phyloP scores from a whole-genome alignment of 2,797 vertebrate species.

The Notolepis coatsorum region DNA sequence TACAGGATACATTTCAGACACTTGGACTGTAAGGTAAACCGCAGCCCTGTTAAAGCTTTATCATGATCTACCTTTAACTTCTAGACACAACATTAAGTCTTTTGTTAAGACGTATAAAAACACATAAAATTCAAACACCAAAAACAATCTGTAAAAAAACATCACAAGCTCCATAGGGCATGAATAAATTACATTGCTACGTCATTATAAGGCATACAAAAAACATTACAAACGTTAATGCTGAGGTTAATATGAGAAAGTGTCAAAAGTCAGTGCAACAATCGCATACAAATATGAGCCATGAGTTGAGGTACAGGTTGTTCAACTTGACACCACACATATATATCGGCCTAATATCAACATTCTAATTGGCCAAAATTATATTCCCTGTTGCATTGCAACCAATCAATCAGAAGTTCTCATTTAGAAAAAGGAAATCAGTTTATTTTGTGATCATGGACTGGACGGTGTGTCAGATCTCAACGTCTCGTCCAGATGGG shows the following conservation, averaged over 20 bases:
- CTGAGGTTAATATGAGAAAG: slow-evolving; percentile 69
- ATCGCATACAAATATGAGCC: slow-evolving; percentile 54
- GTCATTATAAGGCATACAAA: slow-evolving; percentile 77
- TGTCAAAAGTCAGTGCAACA: slow-evolving; percentile 77
- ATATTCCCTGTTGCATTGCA: slow-evolving; percentile 74
- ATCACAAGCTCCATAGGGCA: slow-evolving; percentile 62
- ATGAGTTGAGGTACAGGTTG: slow-evolving; percentile 71
- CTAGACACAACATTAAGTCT: slow-evolving; percentile 30
- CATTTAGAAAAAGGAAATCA: slow-evolving; percentile 55
- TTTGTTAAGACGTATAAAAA: slow-evolving; percentile 42
- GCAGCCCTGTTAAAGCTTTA: slow-evolving; percentile 23
- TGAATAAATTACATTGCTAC: slow-evolving; percentile 74
- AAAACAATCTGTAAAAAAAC: slow-evolving; percentile 46
- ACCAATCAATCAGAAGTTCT: slow-evolving; percentile 69
- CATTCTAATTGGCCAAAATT: slow-evolving; percentile 60
- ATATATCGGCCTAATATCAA: slow-evolving; percentile 50
- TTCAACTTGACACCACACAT: slow-evolving; percentile 62
- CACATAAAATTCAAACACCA: slow-evolving; percentile 28
- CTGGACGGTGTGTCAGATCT: slow-evolving; percentile 15
- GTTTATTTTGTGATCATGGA: slow-evolving; percentile 34
- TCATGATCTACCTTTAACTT: slow-evolving; percentile 15
- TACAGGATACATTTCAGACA: slow-evolving; percentile 40
- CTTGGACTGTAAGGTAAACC: slow-evolving; percentile 38
- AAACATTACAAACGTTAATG: slow-evolving; percentile 63
- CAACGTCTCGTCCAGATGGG: slow-evolving; percentile 46